phyloP scores from a whole-genome alignment of 2,888 invertebrate species.

The Ennomos fuscantarius region DNA sequence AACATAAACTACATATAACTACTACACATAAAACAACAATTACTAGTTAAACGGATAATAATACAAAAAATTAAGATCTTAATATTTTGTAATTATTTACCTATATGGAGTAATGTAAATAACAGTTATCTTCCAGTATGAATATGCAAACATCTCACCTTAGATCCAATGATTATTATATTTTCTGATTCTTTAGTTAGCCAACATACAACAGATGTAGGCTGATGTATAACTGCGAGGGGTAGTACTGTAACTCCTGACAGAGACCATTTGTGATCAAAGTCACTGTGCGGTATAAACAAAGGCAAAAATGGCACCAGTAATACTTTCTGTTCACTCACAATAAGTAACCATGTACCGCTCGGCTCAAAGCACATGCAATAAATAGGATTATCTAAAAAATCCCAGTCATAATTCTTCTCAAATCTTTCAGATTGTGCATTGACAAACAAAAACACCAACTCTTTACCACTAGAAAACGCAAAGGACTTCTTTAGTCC shows the following conservation, averaged over 20 bases:
- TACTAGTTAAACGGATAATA: too few relatives aligned
- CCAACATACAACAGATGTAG: conserved; percentile 91
- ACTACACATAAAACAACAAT: too few relatives aligned
- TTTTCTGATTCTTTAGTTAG: conserved; percentile 89
- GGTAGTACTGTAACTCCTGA: conserved; percentile 78
- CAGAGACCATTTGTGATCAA: conserved; percentile 79
- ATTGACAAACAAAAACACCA: conserved; percentile 72
- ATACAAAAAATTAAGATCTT: too few relatives aligned
- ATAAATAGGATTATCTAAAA: conserved; percentile 83
- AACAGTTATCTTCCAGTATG: too few relatives aligned
- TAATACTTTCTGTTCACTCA: conserved; percentile 81
- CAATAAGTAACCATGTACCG: conserved; percentile 90
- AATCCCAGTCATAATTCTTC: conserved; percentile 78
- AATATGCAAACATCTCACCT: conserved; percentile 58
- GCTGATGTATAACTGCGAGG: conserved; percentile 70
- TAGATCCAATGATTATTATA: conserved; percentile 89
- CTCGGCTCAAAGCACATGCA: conserved; percentile 94
- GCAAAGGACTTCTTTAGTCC: conserved; percentile 77
- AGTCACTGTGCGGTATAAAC: conserved; percentile 72
- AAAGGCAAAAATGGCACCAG: conserved; percentile 80
- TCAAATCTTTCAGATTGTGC: conserved; percentile 68
- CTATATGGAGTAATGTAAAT: too few relatives aligned
- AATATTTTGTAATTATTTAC: too few relatives aligned
- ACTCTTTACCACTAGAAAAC: conserved; percentile 72
- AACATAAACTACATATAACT: too few relatives aligned